Conservation (phyloP, 2,113 vertebrate species). For the Toxostoma redivivum region DNA sequence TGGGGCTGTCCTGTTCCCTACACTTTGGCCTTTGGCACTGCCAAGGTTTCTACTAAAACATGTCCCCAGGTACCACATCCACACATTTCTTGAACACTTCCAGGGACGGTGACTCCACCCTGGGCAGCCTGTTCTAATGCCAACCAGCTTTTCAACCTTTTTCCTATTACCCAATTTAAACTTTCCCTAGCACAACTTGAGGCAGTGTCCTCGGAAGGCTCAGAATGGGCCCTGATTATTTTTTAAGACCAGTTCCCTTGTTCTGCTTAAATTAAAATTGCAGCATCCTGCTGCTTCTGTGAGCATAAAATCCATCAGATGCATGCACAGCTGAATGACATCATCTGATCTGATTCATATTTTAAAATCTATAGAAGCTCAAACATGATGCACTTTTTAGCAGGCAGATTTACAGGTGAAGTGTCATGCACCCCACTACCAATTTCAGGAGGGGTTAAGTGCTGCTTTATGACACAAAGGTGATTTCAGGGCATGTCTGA, state of each 20-base stretch:
- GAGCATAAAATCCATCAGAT: neutral
- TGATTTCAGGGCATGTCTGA: neutral
- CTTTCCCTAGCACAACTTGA: neutral
- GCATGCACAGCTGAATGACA: neutral
- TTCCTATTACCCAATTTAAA: neutral
- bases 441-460: neutral
- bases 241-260: neutral
- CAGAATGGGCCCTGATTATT: accelerated
- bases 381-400: too few relatives aligned
- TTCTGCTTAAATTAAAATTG: neutral
- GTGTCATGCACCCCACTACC: accelerated
- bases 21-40: accelerated
- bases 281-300: neutral
- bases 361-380: neutral
- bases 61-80: neutral
- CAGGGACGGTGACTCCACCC: neutral
- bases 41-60: neutral
- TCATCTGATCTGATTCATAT: neutral
- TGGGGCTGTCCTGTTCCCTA: accelerated
- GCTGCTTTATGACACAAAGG: neutral
- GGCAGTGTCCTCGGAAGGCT: neutral
- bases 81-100: neutral
- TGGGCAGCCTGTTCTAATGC: neutral
- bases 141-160: neutral
- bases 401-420: neutral